Evolutionary conservation across 2,888 invertebrate genomes (phyloP), one percentile per base, ranked within the genome.

Genomic region (Drosophila mettleri): DNA sequence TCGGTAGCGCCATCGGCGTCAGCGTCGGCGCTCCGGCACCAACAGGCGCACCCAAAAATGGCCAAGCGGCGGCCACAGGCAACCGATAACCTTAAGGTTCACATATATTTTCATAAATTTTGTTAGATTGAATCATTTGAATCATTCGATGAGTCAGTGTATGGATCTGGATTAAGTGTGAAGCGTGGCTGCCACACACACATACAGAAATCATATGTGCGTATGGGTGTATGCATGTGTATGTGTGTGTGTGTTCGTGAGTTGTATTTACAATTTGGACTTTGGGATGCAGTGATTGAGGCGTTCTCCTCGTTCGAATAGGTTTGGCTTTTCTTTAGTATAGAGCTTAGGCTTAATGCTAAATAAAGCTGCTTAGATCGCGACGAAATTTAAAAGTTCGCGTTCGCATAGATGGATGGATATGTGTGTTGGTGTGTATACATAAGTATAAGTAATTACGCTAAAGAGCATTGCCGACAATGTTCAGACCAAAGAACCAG

Each of bases 41-140:
- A 72, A 94, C 91, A 22, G 91, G 90, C 61, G 90, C 86, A 61
- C 94, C 93, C 93, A 95, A 94, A 95, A 95, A 95, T 93, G 95
- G 95, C 96, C 95, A 96, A 93, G 95, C 93, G 93, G 95, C 93
- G 93, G 95, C 94, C 93, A 95, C 94, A 91, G 95, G 95, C 93
- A 95, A 94, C 93, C 96, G 95, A 94, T 95, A 95, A 94, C 95
- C 96, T 95, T 91, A 59, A 72, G 70, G 80, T 88, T 67, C 66
- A 80, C 65, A 65, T 59, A 39, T 48, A 74, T 33, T 51, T 60
- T 84, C 61, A 80, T 74, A 64, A 82, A 68, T 75, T 71, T 82
- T 58, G 68, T 72, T 77, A 75, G 69, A 64, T 66, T 74, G 49
- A 65, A 22, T 52, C 51, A 22, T 52, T 54, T 33, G 18, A 62